Conservation (phyloP, 2,888 invertebrate genomes). For the Sphinx pinastri region DNA sequence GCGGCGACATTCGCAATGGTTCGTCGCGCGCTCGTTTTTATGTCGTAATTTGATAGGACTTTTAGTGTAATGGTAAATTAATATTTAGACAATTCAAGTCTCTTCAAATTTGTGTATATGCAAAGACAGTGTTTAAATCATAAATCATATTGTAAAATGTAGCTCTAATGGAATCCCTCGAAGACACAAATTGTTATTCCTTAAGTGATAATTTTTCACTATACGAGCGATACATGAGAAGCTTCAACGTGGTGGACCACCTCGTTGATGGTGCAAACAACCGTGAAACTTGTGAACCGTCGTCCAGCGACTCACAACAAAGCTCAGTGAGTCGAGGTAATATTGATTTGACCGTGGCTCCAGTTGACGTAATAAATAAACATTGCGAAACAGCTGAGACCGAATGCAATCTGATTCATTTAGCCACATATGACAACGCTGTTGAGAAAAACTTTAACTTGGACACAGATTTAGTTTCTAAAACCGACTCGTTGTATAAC, state of each 20-base stretch:
- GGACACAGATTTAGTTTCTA: slow-evolving; percentile 57
- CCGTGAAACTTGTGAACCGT: slow-evolving; percentile 46
- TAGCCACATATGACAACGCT: slow-evolving; percentile 47
- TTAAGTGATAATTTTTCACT: slow-evolving; percentile 78
- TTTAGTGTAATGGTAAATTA: neutral
- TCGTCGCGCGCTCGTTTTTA: slow-evolving; percentile 1
- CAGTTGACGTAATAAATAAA: slow-evolving; percentile 57
- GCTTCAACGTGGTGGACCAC: slow-evolving; percentile 72
- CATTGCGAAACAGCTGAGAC: slow-evolving; percentile 54
- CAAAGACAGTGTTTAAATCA: neutral
- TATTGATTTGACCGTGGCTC: slow-evolving; percentile 65
- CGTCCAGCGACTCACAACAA: slow-evolving; percentile 54
- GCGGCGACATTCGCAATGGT: slow-evolving; percentile 16
- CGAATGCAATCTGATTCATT: slow-evolving; percentile 53
- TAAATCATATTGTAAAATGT: slow-evolving; percentile 47
- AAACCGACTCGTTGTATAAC: slow-evolving; percentile 61
- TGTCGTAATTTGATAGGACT: neutral
- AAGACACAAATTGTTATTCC: slow-evolving; percentile 77
- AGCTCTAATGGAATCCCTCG: slow-evolving; percentile 78
- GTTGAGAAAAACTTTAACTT: slow-evolving; percentile 55
- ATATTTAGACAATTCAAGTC: neutral
- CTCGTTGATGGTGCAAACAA: slow-evolving; percentile 53
- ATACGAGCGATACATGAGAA: slow-evolving; percentile 76
- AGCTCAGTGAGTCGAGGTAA: slow-evolving; percentile 65
- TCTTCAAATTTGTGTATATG: neutral